These are phyloP conservation scores for Acanthurus leucopareius DNA, from an alignment of 2,797 vertebrate species.

Conservation along the genomic window DNA sequence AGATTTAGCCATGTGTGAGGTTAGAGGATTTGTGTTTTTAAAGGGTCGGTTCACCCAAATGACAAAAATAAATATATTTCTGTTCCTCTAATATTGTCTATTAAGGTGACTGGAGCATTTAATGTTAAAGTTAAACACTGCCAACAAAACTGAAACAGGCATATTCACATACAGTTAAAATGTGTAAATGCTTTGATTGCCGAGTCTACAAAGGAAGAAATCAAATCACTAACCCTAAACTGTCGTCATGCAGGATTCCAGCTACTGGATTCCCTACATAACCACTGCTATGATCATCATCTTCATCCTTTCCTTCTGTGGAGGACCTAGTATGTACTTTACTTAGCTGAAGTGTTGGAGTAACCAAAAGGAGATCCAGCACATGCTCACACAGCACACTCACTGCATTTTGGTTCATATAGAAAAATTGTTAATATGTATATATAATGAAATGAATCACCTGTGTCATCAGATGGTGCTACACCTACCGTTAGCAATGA, in stretches of 20 bases:
- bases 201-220: too few relatives aligned
- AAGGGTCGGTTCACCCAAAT: background rate
- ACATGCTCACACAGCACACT: background rate
- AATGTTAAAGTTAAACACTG: too few relatives aligned
- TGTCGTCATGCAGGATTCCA: constrained; percentile 75
- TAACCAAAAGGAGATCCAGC: background rate
- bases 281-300: constrained; percentile 82
- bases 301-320: constrained; percentile 84
- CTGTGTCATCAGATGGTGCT: constrained; percentile 75
- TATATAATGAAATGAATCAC: background rate
- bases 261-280: constrained; percentile 85
- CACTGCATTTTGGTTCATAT: too few relatives aligned
- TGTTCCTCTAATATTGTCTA: background rate
- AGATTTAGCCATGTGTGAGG: background rate
- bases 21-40: background rate
- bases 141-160: too few relatives aligned
- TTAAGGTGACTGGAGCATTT: too few relatives aligned
- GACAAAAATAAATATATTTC: background rate
- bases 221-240: too few relatives aligned
- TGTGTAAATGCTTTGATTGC: too few relatives aligned
- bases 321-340: constrained; percentile 86
- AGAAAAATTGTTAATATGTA: background rate
- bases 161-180: too few relatives aligned
- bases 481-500: constrained; percentile 79
- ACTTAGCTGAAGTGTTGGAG: background rate